Conservation (phyloP, 53 echinoderm and acorn worm species). For the Holothuria leucospilota region DNA sequence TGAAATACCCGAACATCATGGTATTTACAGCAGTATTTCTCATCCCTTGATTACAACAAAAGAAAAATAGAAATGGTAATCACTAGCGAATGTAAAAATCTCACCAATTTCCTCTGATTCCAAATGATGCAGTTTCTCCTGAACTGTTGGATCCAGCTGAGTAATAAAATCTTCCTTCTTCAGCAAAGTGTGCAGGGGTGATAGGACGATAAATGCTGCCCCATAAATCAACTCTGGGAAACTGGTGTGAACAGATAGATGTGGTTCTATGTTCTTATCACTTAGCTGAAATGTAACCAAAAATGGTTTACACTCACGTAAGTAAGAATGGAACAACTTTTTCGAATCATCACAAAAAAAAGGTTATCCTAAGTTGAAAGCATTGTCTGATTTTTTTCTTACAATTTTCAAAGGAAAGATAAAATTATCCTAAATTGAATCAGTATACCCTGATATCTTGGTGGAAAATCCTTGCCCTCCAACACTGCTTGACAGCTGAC, state of each 20-base stretch:
- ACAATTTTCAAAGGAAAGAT: too few relatives aligned
- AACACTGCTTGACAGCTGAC: too few relatives aligned
- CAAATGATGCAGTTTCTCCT: constrained; percentile 46
- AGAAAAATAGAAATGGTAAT: neutral
- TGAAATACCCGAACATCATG: too few relatives aligned
- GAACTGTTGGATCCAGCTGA: constrained; percentile 63
- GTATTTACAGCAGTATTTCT: neutral
- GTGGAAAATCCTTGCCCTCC: too few relatives aligned
- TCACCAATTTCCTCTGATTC: constrained; percentile 56
- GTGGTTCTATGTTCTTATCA: neutral
- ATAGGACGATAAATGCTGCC: constrained; percentile 78
- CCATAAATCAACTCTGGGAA: constrained; percentile 87
- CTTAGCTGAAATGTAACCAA: neutral
- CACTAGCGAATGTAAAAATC: constrained; percentile 1
- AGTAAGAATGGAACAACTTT: neutral
- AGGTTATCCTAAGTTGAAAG: neutral
- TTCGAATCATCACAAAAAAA: neutral
- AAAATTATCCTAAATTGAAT: too few relatives aligned
- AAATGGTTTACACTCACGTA: neutral
- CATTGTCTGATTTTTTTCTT: too few relatives aligned
- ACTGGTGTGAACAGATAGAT: constrained; percentile 64
- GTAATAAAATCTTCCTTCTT: constrained; percentile 75
- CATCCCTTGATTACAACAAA: too few relatives aligned
- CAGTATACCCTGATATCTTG: too few relatives aligned
- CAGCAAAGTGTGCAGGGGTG: constrained; percentile 78